Conservation (phyloP, 1,140 invertebrate species). For the Heterodera carotae region DNA sequence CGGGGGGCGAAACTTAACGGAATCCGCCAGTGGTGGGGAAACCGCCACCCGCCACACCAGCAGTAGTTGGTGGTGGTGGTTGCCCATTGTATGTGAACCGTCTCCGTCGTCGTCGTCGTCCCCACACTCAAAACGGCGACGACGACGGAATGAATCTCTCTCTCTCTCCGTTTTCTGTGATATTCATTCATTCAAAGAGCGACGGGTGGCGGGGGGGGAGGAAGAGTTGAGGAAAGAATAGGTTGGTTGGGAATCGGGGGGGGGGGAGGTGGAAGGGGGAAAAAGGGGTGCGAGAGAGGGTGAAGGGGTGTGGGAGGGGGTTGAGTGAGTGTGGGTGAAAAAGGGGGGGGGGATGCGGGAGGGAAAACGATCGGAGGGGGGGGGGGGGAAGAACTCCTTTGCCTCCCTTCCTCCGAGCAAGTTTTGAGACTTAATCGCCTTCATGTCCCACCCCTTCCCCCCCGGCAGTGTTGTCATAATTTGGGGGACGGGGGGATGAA, state of each 20-base stretch:
- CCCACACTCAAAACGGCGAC: not conserved
- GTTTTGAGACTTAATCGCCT: constrained; percentile 1
- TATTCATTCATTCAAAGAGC: not conserved
- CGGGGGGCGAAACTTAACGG: not conserved
- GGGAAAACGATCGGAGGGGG: not conserved
- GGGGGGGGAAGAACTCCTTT: not conserved
- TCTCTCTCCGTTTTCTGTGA: not conserved
- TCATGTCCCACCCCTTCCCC: not conserved
- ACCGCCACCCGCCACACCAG: not conserved
- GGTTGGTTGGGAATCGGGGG: not conserved
- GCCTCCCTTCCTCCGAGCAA: not conserved
- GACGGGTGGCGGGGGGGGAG: too few species aligned
- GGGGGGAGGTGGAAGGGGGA: too few species aligned
- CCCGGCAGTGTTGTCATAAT: not conserved
- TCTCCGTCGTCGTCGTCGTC: too few species aligned
- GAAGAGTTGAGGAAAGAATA: too few species aligned
- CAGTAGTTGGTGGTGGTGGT: too few species aligned
- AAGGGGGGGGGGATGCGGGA: too few species aligned
- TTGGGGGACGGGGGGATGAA: not conserved
- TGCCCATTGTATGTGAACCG: not conserved
- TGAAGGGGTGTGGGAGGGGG: too few species aligned
- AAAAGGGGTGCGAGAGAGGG: too few species aligned
- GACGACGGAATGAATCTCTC: too few species aligned
- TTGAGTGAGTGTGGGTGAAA: too few species aligned
- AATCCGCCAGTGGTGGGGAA: not conserved